Evolutionary conservation across 2,797 vertebrate genomes (phyloP), one percentile per base, ranked within the genome.

Genomic region (Lemur catta): DNA sequence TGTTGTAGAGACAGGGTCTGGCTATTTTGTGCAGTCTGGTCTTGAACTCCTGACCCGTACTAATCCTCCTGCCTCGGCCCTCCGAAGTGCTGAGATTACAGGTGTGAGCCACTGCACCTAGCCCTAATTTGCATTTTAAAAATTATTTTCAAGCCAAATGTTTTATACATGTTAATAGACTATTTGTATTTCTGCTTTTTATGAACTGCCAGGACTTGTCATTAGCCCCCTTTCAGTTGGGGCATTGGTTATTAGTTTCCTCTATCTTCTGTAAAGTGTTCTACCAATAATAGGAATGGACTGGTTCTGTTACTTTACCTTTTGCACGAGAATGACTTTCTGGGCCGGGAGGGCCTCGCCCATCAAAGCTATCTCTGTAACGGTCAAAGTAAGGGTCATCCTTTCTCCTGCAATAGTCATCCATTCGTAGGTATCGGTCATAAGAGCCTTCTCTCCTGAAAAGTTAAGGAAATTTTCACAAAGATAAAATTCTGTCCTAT

Each of bases 391-490:
- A 99, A 0, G 99, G 86, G 11, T 99, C 99, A 0, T 99, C 99
- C 96, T 99, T 99, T 96, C 99, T 99, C 41, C 99, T 98, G 92
- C 99, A 99, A 94, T 98, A 99, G 57, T 99, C 99, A 0, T 99
- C 99, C 0, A 99, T 86, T 33, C 99, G 99, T 82, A 98, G 98
- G 94, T 99, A 99, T 17, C 99, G 98, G 78, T 99, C 99, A 0
- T 99, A 99, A 3, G 97, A 96, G 15, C 99, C 99, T 0, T 99
- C 99, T 97, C 99, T 99, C 84, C 98, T 99, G 95, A 92, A 98
- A 95, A 75, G 82, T 59, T 61, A 96, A 79, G 61, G 12, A 38
- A 50, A 93, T 90, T 81, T 86, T 67, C 43, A 93, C 48, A 85
- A 87, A 78, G 89, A 96, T 92, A 92, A 79, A 91, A 95, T 22